Evolutionary conservation across 1,140 invertebrate genomes (phyloP).

Genomic region (Drosophila trapezifrons): DNA sequence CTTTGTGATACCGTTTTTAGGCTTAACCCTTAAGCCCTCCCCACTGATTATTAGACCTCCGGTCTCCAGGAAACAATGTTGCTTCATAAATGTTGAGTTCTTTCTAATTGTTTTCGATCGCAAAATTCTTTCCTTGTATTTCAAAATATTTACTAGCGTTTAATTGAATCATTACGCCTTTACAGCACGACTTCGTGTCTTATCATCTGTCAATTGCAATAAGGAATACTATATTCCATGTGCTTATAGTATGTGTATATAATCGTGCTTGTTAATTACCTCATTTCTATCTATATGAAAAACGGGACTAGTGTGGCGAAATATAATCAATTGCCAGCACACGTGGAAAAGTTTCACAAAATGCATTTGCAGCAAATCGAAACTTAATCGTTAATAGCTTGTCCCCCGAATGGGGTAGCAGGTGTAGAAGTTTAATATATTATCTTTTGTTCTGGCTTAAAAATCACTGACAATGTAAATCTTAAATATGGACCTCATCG

Average conservation of each 20-base stretch:
- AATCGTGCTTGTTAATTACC: slow-evolving; percentile 38
- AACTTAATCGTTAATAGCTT: not conserved
- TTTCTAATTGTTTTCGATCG: not conserved
- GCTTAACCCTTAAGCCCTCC: slow-evolving; percentile 27
- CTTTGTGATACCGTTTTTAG: slow-evolving; percentile 23
- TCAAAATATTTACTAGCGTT: slow-evolving; percentile 18
- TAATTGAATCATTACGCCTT: slow-evolving; percentile 46
- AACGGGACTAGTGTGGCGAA: slow-evolving; percentile 6
- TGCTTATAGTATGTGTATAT: slow-evolving; percentile 15
- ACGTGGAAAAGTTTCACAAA: slow-evolving; percentile 33
- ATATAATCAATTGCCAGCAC: slow-evolving; percentile 25
- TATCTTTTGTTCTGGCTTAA: too few species aligned
- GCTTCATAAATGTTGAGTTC: not conserved
- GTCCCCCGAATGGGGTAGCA: not conserved
- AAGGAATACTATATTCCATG: slow-evolving; percentile 6
- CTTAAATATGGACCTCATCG: too few species aligned
- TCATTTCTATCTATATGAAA: slow-evolving; percentile 48
- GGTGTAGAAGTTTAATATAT: too few species aligned
- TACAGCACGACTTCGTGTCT: slow-evolving; percentile 31
- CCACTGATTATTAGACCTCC: not conserved
- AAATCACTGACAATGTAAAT: too few species aligned
- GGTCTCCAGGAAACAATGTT: not conserved
- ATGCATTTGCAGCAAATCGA: slow-evolving; percentile 1
- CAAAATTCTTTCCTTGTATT: slow-evolving; percentile 2
- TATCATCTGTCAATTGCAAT: slow-evolving; percentile 40